Evolutionary conservation across 1,140 invertebrate species (phyloP).

Genomic region (Cydia amplana): DNA sequence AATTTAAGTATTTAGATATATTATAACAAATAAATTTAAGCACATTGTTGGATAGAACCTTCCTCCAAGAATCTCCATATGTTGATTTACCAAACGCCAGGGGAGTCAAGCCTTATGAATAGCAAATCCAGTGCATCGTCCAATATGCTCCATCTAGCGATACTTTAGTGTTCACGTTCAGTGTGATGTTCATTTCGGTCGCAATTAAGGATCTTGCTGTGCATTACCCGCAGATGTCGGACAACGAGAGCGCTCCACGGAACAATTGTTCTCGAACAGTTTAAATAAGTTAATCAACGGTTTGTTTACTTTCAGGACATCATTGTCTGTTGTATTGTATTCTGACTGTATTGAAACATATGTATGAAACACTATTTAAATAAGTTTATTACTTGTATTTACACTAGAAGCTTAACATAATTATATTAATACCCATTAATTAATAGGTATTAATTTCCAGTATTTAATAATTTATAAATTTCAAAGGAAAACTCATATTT

Average conservation of each 20-base stretch:
- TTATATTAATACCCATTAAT: neutral
- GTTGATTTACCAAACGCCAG: too few species aligned
- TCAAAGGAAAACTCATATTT: too few species aligned
- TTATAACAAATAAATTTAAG: too few species aligned
- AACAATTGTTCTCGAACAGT: neutral
- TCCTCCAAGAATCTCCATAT: too few species aligned
- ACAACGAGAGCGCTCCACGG: neutral
- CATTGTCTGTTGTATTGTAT: neutral
- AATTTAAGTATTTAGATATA: too few species aligned
- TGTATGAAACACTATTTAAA: neutral
- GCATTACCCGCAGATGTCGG: slow-evolving; percentile 24
- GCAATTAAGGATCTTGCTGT: slow-evolving; percentile 23
- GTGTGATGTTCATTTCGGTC: slow-evolving; percentile 21
- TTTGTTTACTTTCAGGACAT: slow-evolving; percentile 3
- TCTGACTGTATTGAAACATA: neutral
- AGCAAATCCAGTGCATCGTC: neutral
- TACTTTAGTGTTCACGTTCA: neutral
- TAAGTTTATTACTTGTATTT: neutral
- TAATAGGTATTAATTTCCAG: too few species aligned
- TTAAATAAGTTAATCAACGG: slow-evolving; percentile 22
- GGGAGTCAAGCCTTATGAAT: too few species aligned
- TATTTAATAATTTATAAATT: too few species aligned
- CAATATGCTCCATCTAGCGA: neutral
- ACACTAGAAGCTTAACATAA: neutral
- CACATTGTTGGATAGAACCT: too few species aligned